Conservation (phyloP, 2,797 vertebrate genomes). For the Cossypha heuglini region DNA sequence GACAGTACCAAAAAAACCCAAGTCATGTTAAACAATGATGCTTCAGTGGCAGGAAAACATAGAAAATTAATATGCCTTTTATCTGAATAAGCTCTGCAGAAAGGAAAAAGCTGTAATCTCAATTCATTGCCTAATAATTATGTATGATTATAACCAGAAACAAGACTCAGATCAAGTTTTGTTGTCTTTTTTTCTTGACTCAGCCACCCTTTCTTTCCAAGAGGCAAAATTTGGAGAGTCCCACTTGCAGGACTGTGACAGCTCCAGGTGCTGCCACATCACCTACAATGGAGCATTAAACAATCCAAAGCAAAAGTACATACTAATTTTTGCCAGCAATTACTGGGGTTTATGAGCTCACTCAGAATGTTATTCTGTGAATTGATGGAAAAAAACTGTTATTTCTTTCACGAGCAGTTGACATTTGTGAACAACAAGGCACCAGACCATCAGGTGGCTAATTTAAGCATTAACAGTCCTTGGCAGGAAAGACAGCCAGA, state of each 20-base stretch:
- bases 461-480: conserved; percentile 64
- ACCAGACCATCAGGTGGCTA: conserved; percentile 62
- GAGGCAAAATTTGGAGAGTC: neutral
- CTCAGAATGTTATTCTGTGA: conserved; percentile 24
- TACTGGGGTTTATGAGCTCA: neutral
- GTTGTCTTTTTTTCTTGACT: neutral
- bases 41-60: neutral
- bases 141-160: neutral
- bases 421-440: conserved; percentile 70
- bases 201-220: neutral
- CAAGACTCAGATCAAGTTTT: neutral
- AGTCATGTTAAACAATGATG: neutral
- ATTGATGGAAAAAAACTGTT: conserved; percentile 1
- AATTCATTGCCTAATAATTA: neutral
- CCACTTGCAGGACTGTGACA: neutral
- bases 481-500: conserved; percentile 60
- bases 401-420: conserved; percentile 34
- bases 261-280: neutral
- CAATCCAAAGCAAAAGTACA: neutral
- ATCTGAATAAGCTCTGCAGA: neutral
- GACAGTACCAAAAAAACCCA: neutral
- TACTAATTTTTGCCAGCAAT: neutral
- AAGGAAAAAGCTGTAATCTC: neutral
- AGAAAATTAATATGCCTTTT: neutral
- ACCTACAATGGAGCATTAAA: neutral